phyloP scores from a whole-genome alignment of 2,888 invertebrate species.

The Rotaria magnacalcarata region DNA sequence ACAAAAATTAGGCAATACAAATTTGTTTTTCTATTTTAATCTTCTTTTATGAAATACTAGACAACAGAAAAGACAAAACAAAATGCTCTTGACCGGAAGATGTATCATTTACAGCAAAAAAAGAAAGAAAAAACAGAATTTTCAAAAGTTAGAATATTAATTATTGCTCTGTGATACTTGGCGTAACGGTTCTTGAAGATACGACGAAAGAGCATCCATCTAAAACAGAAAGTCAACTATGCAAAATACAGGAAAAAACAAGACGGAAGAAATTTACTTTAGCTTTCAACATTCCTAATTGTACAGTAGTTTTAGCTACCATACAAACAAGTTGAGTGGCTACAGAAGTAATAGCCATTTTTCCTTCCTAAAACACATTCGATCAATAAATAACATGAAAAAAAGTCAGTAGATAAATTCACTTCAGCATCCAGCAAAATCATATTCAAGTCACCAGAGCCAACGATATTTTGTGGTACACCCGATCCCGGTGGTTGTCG shows the following conservation, averaged over 20 bases:
- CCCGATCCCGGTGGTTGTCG: not conserved
- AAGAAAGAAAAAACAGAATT: not conserved
- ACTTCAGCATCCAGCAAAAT: conserved; percentile 17
- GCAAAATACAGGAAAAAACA: not conserved
- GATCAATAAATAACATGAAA: not conserved
- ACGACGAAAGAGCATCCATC: conserved; percentile 18
- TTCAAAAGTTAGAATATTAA: not conserved
- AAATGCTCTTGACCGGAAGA: conserved; percentile 5
- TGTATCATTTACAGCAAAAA: conserved; percentile 14
- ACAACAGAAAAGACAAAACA: not conserved
- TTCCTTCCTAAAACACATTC: not conserved
- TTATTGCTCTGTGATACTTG: conserved; percentile 32
- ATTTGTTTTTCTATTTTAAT: not conserved
- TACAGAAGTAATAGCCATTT: conserved; percentile 12
- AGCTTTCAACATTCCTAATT: conserved; percentile 21
- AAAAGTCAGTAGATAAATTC: not conserved
- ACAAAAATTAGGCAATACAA: not conserved
- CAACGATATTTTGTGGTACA: not conserved
- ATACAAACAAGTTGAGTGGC: conserved; percentile 9
- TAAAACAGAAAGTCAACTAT: not conserved
- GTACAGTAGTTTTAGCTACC: not conserved
- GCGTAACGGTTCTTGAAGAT: conserved; percentile 27
- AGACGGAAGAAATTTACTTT: not conserved
- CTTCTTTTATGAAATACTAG: not conserved
- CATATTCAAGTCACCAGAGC: conserved; percentile 24